Conservation (phyloP, 2,113 vertebrate genomes). For the Dasyornis broadbenti region DNA sequence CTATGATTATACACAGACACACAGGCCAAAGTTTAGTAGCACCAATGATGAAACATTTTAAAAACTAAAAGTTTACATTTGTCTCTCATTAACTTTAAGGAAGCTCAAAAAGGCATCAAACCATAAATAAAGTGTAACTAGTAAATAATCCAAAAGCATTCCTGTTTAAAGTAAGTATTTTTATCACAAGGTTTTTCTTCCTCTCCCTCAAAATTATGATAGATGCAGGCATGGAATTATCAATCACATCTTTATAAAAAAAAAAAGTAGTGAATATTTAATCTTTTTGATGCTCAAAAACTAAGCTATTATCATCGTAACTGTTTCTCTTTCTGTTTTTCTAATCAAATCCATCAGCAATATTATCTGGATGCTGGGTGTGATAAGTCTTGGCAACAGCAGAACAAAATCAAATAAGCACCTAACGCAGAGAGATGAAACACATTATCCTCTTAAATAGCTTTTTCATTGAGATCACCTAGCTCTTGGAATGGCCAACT, state of each 20-base stretch:
- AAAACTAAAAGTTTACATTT: not conserved
- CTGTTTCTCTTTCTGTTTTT: not conserved
- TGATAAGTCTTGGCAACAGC: not conserved
- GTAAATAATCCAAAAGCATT: not conserved
- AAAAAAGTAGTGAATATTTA: accelerated
- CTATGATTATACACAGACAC: not conserved
- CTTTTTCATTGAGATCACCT: not conserved
- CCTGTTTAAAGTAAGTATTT: not conserved
- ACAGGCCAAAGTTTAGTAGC: not conserved
- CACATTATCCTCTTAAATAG: not conserved
- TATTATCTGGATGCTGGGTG: not conserved
- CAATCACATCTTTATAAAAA: not conserved
- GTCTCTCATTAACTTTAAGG: not conserved
- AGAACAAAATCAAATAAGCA: not conserved
- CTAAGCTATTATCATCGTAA: not conserved
- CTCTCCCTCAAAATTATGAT: not conserved
- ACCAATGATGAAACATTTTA: not conserved
- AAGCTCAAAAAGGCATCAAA: not conserved
- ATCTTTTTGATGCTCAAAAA: not conserved
- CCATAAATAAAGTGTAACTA: not conserved
- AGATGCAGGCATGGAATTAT: not conserved
- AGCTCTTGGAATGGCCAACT: not conserved
- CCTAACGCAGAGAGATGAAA: not conserved
- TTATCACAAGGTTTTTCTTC: not conserved
- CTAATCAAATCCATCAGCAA: not conserved